A percentile compares a stretch with the other conserved stretches of the same genome.
Conservation (phyloP, 2,113 vertebrate genomes). For the Atlantisia rogersi region DNA sequence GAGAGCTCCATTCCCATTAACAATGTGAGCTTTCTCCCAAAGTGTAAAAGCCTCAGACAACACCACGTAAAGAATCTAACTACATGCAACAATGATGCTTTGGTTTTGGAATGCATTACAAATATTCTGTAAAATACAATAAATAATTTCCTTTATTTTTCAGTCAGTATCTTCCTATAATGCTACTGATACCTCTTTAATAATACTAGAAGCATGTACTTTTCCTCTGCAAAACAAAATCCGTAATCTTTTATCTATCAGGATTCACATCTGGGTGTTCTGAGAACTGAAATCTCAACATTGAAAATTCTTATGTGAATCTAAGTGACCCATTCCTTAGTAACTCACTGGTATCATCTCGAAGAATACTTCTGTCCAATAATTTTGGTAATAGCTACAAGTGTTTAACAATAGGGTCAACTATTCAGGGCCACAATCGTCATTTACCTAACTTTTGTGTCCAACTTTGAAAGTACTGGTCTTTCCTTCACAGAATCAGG, state of each 20-base stretch:
- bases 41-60: background rate
- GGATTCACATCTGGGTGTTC: background rate
- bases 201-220: background rate
- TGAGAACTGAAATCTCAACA: background rate
- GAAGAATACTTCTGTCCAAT: background rate
- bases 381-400: background rate
- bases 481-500: background rate
- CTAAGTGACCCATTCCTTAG: background rate
- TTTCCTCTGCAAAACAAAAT: background rate
- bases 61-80: background rate
- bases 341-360: background rate
- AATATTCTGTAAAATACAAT: background rate
- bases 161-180: background rate
- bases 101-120: background rate
- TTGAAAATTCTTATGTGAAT: background rate
- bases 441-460: background rate
- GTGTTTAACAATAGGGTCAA: background rate
- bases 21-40: background rate
- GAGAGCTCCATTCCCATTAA: background rate
- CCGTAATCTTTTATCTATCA: background rate
- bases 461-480: background rate
- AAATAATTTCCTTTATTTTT: background rate
- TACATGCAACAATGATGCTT: background rate
- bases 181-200: background rate
- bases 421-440: background rate